Base-by-base conservation (phyloP, 2,113 vertebrate species). In the Gavia stellata region DNA sequence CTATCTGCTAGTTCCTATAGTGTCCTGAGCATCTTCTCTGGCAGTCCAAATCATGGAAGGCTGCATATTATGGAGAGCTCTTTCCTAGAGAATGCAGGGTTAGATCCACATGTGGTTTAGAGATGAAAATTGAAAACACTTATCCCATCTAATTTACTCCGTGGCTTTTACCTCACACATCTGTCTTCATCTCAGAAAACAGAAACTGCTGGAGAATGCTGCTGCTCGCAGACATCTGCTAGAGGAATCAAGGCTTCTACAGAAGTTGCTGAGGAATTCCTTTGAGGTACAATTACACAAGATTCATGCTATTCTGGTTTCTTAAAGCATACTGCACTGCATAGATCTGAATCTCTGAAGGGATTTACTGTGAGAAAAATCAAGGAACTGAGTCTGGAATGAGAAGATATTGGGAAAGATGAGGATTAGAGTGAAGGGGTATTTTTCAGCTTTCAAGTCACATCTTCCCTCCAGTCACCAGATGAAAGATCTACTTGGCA, bases 201-300 rank as follows among this genome's bases (percentile, higher is more conserved):
- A 97, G 61, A 98, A 97, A n/a, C 92, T 99, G 44, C 84, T 98
- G 96, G 97, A 98, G 89, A 97, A 68, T 84, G 98, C 97, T 49
- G 91, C 95, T 80, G 78, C 92, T 90, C 97, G 96, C 28, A 97
- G 85, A 68, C 96, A 12, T 96, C 97, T 97, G 94, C 96, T 99
- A 77, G 98, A 98, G 67, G 97, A 97, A 92, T 98, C 99, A 5
- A 94, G 94, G 77, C 98, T 98, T 90, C 97, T 99, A 58, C 98
- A 98, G 92, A 98, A 97, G 50, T 99, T 99, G 92, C 95, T 99
- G 65, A 98, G 95, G 85, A 98, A 98, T 89, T 98, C 98, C 86
- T 98, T 97, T 75, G 98, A 99, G 99, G 99, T 99, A 96, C 38
- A 86, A 10, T 81, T 93, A 44, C 53, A 53, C 7, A 79, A 12